Base-by-base conservation (phyloP, 37 sponge, comb jelly and placozoan species). In the Geodia barretti region DNA sequence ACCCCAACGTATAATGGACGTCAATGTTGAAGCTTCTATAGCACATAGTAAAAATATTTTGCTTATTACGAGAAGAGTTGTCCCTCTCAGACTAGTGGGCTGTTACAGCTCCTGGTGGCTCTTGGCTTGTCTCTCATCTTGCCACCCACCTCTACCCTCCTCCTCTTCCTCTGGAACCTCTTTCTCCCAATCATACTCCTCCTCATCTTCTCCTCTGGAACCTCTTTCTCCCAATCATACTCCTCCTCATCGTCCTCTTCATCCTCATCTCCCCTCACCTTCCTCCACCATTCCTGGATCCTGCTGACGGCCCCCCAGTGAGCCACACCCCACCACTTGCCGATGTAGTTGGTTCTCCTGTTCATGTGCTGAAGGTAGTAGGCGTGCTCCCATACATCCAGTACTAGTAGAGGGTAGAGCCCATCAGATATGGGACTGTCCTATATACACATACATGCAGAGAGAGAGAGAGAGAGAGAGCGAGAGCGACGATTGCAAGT, bases 351-450 rank as follows among this genome's bases (percentile, higher is more conserved):
- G 0, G 76, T 33, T 19, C 92, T 33, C 73, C 75, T 86, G 81
- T 92, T 89, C 84, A 92, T 83, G 68, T 92, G 84, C 41, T 92
- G 74, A n/a, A 95, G 91, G 77, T 95, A 95, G 83, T 95, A 95
- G 21, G 95, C 86, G 63, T 95, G 95, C 54, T 95, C 95, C 95
- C 95, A 95, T 64, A 95, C 76, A 42, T 95, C 95, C 60, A 95
- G 8, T 9, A 79, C 92, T 35, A 95, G 81, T 0, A 95, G 40
- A 14, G 95, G 95, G 64, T 86, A 79, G 11, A 89, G 81, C 0
- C 80, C 84, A 28, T 79, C 35, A 31, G 77, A 62, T 41, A 95
- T 37, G 2, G 95, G 95, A 36, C 58, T 81, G 62, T 95, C 95
- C 89, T 93, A 69, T 58, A 21, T 63, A 41, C 4, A n/a, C n/a